phyloP scores from a whole-genome alignment of 2,797 vertebrate genomes.

The Emys orbicularis region DNA sequence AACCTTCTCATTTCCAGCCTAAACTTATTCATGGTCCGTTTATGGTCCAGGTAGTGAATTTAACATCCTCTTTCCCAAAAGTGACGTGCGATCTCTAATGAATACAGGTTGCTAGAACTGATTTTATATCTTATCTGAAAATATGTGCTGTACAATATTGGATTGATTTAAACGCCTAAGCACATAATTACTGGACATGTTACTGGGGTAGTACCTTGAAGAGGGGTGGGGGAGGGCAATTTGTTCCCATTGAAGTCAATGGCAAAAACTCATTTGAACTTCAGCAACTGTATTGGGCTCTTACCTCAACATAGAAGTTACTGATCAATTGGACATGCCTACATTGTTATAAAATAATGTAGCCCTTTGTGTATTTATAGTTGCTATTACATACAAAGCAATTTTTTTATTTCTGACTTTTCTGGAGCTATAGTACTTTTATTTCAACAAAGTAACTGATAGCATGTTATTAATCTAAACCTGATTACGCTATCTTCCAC shows the following conservation, averaged over 20 bases:
- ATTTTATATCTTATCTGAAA: background rate
- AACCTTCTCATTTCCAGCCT: no score
- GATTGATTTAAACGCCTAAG: background rate
- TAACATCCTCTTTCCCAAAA: no score
- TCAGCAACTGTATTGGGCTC: background rate
- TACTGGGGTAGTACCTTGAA: background rate
- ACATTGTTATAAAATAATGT: background rate
- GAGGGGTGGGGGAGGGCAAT: background rate
- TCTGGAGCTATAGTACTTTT: background rate
- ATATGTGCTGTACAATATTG: background rate
- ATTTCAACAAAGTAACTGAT: background rate
- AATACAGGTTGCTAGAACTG: background rate
- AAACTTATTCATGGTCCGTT: no score
- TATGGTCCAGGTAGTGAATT: no score
- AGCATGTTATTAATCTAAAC: no score
- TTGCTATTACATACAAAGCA: background rate
- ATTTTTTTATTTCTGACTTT: background rate
- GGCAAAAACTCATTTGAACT: background rate
- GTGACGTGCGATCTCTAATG: no score
- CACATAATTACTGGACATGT: background rate
- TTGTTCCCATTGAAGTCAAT: background rate
- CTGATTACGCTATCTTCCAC: no score
- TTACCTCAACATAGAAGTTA: background rate
- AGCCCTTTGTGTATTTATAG: background rate
- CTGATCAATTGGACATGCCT: background rate